phyloP scores from a whole-genome alignment of 1,140 invertebrate species.

The Ceratina japonica region DNA sequence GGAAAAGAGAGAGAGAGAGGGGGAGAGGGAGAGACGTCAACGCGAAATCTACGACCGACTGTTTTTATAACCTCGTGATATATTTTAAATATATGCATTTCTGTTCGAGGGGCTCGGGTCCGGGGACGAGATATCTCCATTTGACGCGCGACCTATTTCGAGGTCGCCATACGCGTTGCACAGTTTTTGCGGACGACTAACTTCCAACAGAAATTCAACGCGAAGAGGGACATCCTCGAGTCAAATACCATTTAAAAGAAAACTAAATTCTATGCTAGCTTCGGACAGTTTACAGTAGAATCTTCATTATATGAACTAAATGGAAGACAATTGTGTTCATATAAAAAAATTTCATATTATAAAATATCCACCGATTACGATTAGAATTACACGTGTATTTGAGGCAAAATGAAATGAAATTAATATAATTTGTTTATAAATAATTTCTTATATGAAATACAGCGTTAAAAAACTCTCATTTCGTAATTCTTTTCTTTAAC shows the following conservation, averaged over 20 bases:
- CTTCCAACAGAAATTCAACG: conserved; percentile 7
- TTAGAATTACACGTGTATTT: too few relatives aligned
- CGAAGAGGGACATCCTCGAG: too few relatives aligned
- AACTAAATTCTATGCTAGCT: neutral
- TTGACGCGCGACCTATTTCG: conserved; percentile 29
- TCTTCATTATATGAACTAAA: too few relatives aligned
- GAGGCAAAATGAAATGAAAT: too few relatives aligned
- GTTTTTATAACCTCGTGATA: conserved; percentile 1
- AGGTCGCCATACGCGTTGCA: conserved; percentile 6
- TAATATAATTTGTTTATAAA: too few relatives aligned
- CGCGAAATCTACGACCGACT: neutral
- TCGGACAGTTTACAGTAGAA: neutral
- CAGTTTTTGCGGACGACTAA: conserved; percentile 27
- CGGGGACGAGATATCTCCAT: conserved; percentile 1
- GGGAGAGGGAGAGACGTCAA: neutral
- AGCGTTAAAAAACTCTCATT: too few relatives aligned
- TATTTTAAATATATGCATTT: conserved; percentile 31
- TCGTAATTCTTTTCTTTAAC: too few relatives aligned
- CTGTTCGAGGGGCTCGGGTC: neutral
- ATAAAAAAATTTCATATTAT: too few relatives aligned
- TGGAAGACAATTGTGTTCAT: too few relatives aligned
- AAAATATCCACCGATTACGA: too few relatives aligned
- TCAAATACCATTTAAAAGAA: too few relatives aligned
- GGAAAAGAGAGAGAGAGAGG: neutral
- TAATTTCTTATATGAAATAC: too few relatives aligned